phyloP scores from a whole-genome alignment of 92 coral and sea anemone species.

The Nematostella vectensis region DNA sequence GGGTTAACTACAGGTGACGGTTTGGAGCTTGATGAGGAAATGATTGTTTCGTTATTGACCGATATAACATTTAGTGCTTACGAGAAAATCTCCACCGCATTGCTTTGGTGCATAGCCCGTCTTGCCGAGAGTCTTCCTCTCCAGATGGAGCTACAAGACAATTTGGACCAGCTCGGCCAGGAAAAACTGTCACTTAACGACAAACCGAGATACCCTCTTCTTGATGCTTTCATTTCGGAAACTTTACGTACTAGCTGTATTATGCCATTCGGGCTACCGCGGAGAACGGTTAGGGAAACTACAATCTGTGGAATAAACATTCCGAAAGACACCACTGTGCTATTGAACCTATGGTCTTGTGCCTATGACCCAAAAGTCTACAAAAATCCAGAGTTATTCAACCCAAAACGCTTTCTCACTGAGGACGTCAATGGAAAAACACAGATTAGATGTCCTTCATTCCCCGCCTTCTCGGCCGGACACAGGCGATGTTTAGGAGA shows the following conservation, averaged over 20 bases:
- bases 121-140: conserved; percentile 12
- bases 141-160: conserved; percentile 18
- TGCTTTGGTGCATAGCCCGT: conserved; percentile 28
- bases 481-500: conserved; percentile 50
- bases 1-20: not conserved
- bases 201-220: conserved; percentile 12
- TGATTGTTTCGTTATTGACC: conserved; percentile 5
- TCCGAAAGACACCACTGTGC: conserved; percentile 44
- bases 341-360: conserved; percentile 42
- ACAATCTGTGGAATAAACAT: conserved; percentile 21
- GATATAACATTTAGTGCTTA: conserved; percentile 23
- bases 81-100: conserved; percentile 21
- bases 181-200: conserved; percentile 6
- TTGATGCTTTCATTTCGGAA: conserved; percentile 47
- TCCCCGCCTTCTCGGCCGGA: conserved; percentile 44
- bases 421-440: conserved; percentile 5
- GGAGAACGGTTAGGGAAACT: conserved; percentile 42
- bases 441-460: conserved; percentile 2
- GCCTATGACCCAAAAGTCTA: conserved; percentile 30
- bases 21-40: conserved; percentile 5
- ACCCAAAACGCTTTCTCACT: conserved; percentile 46
- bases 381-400: conserved; percentile 25
- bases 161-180: conserved; percentile 3
- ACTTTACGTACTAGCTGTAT: conserved; percentile 30
- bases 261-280: conserved; percentile 48